Base-by-base conservation (phyloP, 2,888 invertebrate genomes). In the Orthosia cruda region DNA sequence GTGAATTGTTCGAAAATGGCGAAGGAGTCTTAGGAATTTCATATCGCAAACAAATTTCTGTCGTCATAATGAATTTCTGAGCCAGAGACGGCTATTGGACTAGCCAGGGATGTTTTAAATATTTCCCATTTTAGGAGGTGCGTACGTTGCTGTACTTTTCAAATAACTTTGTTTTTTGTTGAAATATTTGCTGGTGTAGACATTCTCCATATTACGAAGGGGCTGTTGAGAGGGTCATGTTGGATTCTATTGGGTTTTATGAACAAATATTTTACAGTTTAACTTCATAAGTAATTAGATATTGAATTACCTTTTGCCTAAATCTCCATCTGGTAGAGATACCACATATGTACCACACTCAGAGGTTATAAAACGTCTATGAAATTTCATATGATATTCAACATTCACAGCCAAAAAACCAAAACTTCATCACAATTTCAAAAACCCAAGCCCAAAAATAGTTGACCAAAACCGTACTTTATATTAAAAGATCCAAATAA, bases 21-120 rank as follows among this genome's bases (percentile, higher is more conserved):
- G 76, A 83, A 88, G 87, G 88, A 91, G 87, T 91, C 92, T 91
- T 86, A 88, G 90, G 94, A 95, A 95, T 95, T 95, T 94, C 94
- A 94, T 94, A 94, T 94, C 90, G 90, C 91, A 93, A 93, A 94
- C 93, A 93, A 93, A 94, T 93, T 94, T 93, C 90, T 89, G 89
- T 86, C 88, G 86, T 92, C 88, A 91, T 92, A 93, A 93, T 93
- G 92, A 93, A 94, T 94, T 94, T 92, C 91, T 76, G 84, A 89
- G 89, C 88, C 83, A 79, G 75, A 85, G 84, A 88, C 54, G 80
- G 87, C 85, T 83, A 87, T 86, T 81, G 86, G 85, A 80, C 84
- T 79, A 73, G 80, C 83, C 72, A 52, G 58, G 54, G 77, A 85
- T 78, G 69, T 85, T 87, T 86, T 74, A 86, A 86, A 87, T 80